Conservation (phyloP, 2,113 vertebrate species). For the Cottus gobio region DNA sequence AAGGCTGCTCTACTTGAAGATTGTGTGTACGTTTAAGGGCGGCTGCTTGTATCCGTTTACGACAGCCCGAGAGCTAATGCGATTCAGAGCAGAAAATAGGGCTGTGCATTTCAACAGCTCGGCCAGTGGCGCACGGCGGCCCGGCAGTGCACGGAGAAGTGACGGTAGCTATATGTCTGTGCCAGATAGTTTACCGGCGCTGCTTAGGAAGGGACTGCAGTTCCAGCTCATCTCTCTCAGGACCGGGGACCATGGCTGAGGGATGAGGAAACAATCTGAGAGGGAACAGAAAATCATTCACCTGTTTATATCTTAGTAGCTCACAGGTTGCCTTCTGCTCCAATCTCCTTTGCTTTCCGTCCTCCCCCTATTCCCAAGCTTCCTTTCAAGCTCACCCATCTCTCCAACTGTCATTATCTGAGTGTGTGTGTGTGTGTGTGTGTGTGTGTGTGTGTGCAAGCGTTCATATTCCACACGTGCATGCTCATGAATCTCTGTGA, state of each 20-base stretch:
- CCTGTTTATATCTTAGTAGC: conserved; percentile 71
- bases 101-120: conserved; percentile 72
- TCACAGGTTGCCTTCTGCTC: conserved; percentile 58
- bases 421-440: conserved; percentile 8
- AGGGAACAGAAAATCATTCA: conserved; percentile 70
- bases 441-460: conserved; percentile 14
- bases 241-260: conserved; percentile 45
- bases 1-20: conserved; percentile 36
- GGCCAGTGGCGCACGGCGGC: conserved; percentile 52
- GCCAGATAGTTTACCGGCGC: conserved; percentile 63
- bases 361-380: conserved; percentile 34
- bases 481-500: conserved; percentile 67
- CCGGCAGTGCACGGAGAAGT: conserved; percentile 51
- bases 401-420: conserved; percentile 40
- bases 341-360: conserved; percentile 51
- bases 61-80: conserved; percentile 66
- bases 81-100: conserved; percentile 62
- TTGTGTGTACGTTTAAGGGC: conserved; percentile 50
- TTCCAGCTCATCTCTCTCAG: conserved; percentile 47
- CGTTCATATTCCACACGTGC: conserved; percentile 27
- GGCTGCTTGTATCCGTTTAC: conserved; percentile 62
- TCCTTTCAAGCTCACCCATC: conserved; percentile 49
- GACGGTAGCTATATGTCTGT: conserved; percentile 55
- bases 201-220: conserved; percentile 56
- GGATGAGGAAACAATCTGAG: conserved; percentile 70